Percentiles rank a stretch among this genome's conserved stretches.
phyloP scores from a whole-genome alignment of 2,797 vertebrate genomes.

The Apodemus agrarius region DNA sequence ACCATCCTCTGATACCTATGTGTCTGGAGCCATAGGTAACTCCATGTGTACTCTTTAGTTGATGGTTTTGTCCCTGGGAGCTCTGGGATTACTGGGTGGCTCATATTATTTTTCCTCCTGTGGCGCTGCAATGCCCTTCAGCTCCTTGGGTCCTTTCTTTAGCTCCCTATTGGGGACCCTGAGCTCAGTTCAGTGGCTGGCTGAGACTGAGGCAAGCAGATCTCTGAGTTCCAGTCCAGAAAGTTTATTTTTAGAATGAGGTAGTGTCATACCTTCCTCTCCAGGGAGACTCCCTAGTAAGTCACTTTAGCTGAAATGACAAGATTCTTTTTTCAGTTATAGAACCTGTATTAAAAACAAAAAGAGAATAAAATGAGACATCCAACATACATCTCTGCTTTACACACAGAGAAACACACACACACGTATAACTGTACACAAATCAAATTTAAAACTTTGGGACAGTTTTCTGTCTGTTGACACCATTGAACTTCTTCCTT shows the following conservation, averaged over 20 bases:
- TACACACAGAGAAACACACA: not conserved
- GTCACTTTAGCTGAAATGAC: not conserved
- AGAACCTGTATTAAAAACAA: not conserved
- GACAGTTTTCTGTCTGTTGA: constrained; percentile 33
- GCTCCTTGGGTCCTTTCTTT: too few relatives aligned
- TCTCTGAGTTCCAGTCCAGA: not conserved
- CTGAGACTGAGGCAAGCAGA: not conserved
- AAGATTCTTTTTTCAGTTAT: not conserved
- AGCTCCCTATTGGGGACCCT: too few relatives aligned
- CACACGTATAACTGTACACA: not conserved
- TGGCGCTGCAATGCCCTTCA: too few relatives aligned
- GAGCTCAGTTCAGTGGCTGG: too few relatives aligned
- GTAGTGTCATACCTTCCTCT: not conserved
- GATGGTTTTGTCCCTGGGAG: too few relatives aligned
- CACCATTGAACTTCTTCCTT: constrained; percentile 46
- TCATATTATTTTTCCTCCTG: too few relatives aligned
- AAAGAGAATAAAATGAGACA: not conserved
- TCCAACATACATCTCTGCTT: not conserved
- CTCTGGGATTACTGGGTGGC: too few relatives aligned
- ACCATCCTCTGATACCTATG: too few relatives aligned
- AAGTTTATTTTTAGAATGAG: not conserved
- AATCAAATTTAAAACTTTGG: not conserved
- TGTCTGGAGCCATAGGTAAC: too few relatives aligned
- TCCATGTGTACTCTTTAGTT: too few relatives aligned
- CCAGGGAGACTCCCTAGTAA: too few relatives aligned